Base-by-base conservation (phyloP, 2,888 invertebrate genomes). In the Diploptera punctata region DNA sequence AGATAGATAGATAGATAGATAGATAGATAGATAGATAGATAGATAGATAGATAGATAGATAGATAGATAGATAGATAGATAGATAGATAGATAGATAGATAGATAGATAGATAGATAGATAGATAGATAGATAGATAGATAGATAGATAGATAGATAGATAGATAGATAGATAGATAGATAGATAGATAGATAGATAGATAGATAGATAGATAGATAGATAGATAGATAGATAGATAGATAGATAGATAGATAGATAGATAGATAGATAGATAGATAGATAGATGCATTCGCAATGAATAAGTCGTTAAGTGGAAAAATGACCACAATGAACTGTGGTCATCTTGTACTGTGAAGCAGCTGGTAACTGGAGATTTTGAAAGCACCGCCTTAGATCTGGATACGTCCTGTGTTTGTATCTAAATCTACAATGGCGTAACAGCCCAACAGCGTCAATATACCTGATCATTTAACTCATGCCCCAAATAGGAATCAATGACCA, bases 201-300 rank as follows among this genome's bases (percentile, higher is more conserved):
- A 38, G 38, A 38, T 38, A 38, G 38, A 38, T 38, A 38, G 38
- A 38, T 38, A 38, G 38, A 38, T 38, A 38, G 38, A 38, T 38
- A 38, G 38, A 38, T 38, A 38, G 52, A 52, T 52, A 52, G 52
- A 52, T 52, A 52, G 52, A 52, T 52, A 2, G 1, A 52, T 52
- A 52, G 3, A 52, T 52, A 52, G 1, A 52, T 52, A 52, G 52
- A 52, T 52, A 2, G 52, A 52, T 2, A 1, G 52, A 2, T 52
- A 52, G 52, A 52, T 52, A 52, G 1, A 52, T 52, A 52, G 52
- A 52, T 52, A 52, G 52, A 52, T 52, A 52, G 3, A 52, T 52
- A 52, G 52, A n/a, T 52, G 52, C 9, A n/a, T 52, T 7, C 5
- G 21, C n/a, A n/a, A n/a, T 19, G 52, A 10, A 18, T 52, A 13